Percentiles rank a stretch among this genome's conserved stretches.
phyloP scores from a whole-genome alignment of 1,140 invertebrate species.

The Adelges cooleyi region DNA sequence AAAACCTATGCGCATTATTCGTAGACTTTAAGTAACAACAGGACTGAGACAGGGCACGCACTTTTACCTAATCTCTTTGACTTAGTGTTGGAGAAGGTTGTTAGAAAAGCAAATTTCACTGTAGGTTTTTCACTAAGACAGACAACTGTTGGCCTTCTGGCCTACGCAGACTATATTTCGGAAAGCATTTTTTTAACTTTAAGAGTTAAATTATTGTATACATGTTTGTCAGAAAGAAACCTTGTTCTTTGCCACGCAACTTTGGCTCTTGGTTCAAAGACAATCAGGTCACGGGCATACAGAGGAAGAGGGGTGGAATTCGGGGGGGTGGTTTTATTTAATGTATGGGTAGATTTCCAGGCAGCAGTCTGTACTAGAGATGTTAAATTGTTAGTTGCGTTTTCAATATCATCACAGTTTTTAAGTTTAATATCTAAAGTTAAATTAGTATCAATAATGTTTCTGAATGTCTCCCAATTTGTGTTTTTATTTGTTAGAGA shows the following conservation, averaged over 20 bases:
- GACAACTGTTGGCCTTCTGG: background rate
- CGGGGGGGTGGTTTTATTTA: background rate
- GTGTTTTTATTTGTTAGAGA: background rate
- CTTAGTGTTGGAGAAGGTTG: no score
- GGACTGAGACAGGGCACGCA: constrained; percentile 30
- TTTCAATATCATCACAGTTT: background rate
- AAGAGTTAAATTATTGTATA: background rate
- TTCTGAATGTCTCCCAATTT: background rate
- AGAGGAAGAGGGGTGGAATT: background rate
- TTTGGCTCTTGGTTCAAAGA: background rate
- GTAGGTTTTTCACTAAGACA: background rate
- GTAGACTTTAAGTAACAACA: constrained; percentile 18
- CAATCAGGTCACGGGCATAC: background rate
- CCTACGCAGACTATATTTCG: background rate
- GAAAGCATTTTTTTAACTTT: background rate
- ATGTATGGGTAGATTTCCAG: background rate
- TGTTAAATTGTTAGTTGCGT: background rate
- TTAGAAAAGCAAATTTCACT: background rate
- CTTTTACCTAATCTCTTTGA: constrained; percentile 30
- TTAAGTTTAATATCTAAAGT: constrained; percentile 9
- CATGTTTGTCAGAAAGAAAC: constrained; percentile 9
- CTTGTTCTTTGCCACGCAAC: background rate
- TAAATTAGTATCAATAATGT: background rate
- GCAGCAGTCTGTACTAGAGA: constrained; percentile 1
- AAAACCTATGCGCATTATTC: constrained; percentile 6